These are phyloP conservation scores for Drosophila arawakana DNA, from an alignment of 1,140 invertebrate species.

Conservation along the genomic window DNA sequence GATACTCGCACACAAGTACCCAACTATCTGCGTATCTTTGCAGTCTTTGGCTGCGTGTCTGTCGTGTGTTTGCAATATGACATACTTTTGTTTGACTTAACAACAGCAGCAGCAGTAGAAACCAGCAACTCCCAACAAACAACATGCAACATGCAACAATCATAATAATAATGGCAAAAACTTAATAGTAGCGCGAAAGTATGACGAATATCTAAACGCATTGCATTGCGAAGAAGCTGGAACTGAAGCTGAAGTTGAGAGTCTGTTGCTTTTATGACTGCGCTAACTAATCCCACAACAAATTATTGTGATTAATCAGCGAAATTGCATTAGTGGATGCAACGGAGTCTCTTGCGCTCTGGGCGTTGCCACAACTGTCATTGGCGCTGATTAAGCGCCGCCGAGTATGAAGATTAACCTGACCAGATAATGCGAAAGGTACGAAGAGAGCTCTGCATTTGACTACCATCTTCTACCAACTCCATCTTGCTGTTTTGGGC, in stretches of 20 bases:
- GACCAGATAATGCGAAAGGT: conserved; percentile 30
- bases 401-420: conserved; percentile 51
- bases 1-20: conserved; percentile 33
- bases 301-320: conserved; percentile 81
- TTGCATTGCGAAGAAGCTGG: conserved; percentile 1
- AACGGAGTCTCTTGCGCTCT: conserved; percentile 7
- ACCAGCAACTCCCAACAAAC: conserved; percentile 16
- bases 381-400: conserved; percentile 73
- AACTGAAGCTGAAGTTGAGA: background rate
- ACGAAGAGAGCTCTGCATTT: conserved; percentile 4
- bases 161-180: conserved; percentile 78
- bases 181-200: conserved; percentile 79
- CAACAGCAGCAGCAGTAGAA: conserved; percentile 8
- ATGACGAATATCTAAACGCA: conserved; percentile 81
- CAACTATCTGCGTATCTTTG: conserved; percentile 61
- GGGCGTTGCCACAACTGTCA: conserved; percentile 77
- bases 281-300: conserved; percentile 76
- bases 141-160: conserved; percentile 59
- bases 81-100: conserved; percentile 72
- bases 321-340: conserved; percentile 76
- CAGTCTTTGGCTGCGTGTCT: conserved; percentile 40
- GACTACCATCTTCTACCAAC: conserved; percentile 9
- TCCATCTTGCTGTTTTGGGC: conserved; percentile 14
- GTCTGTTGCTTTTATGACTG: conserved; percentile 38
- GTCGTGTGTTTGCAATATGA: conserved; percentile 77